Evolutionary conservation across 2,797 vertebrate species (phyloP).

Genomic region (Leptoclinus maculatus): DNA sequence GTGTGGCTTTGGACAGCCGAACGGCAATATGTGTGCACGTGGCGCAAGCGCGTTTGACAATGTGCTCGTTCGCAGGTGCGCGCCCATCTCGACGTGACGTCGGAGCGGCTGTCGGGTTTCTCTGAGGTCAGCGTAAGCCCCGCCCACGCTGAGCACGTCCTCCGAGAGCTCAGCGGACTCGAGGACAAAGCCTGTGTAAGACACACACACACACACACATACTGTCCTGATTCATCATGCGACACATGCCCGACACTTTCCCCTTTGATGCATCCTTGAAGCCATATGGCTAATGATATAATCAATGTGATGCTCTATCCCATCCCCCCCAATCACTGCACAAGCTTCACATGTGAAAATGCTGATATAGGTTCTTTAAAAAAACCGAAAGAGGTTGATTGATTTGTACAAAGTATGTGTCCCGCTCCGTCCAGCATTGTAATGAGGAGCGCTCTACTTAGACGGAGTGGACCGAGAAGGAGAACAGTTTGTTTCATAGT

Average conservation of each 20-base stretch:
- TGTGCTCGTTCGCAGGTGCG: constrained; percentile 79
- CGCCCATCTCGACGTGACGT: constrained; percentile 83
- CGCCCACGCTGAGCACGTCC: constrained; percentile 91
- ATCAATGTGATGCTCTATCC: constrained; percentile 14
- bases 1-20: accelerated
- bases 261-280: constrained; percentile 39
- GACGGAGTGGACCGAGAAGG: not conserved
- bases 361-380: not conserved
- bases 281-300: constrained; percentile 22
- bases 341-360: not conserved
- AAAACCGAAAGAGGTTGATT: not conserved
- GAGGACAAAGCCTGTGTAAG: constrained; percentile 92
- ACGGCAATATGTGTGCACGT: not conserved
- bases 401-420: not conserved
- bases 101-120: constrained; percentile 86
- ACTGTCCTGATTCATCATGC: not conserved
- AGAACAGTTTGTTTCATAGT: not conserved
- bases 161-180: constrained; percentile 87
- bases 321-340: constrained; percentile 4
- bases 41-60: not conserved
- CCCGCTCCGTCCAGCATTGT: constrained; percentile 1
- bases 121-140: constrained; percentile 92
- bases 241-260: constrained; percentile 12
- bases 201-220: constrained; percentile 23
- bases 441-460: constrained; percentile 2